Percentiles rank a stretch among this genome's conserved stretches.
Evolutionary conservation across 2,888 invertebrate species (phyloP).

Genomic region (Aphidoletes aphidimyza): DNA sequence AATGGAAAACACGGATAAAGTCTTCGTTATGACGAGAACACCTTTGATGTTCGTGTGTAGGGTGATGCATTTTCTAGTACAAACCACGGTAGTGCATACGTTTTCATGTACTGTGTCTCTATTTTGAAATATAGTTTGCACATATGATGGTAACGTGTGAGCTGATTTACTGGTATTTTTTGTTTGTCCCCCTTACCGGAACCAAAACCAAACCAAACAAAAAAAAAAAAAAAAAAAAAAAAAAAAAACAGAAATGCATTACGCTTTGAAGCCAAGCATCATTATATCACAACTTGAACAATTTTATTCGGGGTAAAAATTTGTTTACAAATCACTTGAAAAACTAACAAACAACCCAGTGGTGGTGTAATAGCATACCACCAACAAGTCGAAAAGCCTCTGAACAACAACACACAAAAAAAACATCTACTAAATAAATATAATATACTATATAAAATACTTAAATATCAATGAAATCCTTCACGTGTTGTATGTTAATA

Average conservation of each 20-base stretch:
- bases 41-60: slow-evolving; percentile 7
- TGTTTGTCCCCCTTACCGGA: neutral
- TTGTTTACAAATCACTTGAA: slow-evolving; percentile 48
- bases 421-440: neutral
- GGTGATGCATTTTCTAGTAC: neutral
- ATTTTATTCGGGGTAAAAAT: neutral
- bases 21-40: neutral
- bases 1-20: too few species aligned
- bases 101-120: slow-evolving; percentile 6
- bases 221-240: too few species aligned
- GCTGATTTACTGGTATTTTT: neutral
- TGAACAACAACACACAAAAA: neutral
- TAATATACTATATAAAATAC: neutral
- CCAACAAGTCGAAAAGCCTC: neutral
- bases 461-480: neutral
- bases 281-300: neutral
- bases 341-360: slow-evolving; percentile 33
- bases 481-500: neutral
- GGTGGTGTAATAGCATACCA: slow-evolving; percentile 3
- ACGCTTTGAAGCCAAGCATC: too few species aligned
- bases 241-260: too few species aligned
- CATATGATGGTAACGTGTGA: slow-evolving; percentile 13
- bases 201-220: too few species aligned
- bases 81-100: neutral
- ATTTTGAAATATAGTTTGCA: slow-evolving; percentile 50